Conservation (phyloP, 2,888 invertebrate species). For the Melanostoma mellinum region DNA sequence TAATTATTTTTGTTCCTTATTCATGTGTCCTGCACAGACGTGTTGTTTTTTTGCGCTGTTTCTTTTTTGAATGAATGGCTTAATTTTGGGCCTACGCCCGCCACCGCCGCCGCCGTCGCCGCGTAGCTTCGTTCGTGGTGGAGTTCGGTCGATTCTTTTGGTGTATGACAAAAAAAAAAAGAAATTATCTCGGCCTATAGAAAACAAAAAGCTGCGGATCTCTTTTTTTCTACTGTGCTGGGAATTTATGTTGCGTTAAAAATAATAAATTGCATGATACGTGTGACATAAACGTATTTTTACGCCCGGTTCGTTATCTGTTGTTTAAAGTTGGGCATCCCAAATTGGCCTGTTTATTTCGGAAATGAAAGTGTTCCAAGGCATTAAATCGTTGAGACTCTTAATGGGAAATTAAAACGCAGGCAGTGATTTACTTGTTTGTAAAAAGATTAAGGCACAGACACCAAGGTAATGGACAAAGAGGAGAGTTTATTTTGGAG, state of each 20-base stretch:
- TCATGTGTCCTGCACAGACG: conserved; percentile 18
- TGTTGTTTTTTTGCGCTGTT: conserved; percentile 8
- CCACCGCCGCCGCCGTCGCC: neutral
- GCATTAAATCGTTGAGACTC: conserved; percentile 61
- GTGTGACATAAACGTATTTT: conserved; percentile 60
- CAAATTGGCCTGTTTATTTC: conserved; percentile 35
- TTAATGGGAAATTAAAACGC: conserved; percentile 56
- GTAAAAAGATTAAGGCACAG: conserved; percentile 40
- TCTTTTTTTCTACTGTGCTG: conserved; percentile 33
- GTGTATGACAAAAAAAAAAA: conserved; percentile 34
- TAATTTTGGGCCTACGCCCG: conserved; percentile 40
- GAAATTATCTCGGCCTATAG: conserved; percentile 56
- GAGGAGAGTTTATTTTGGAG: too few relatives aligned
- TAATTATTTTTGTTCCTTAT: conserved; percentile 37
- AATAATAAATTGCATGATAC: conserved; percentile 65
- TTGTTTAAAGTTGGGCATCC: conserved; percentile 25
- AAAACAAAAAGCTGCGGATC: conserved; percentile 29
- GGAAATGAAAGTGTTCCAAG: conserved; percentile 42
- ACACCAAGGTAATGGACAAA: too few relatives aligned
- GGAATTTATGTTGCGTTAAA: conserved; percentile 66
- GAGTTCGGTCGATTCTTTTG: conserved; percentile 43
- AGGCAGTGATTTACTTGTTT: conserved; percentile 57
- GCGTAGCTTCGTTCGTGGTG: neutral
- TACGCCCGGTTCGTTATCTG: conserved; percentile 23
- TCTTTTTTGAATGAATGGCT: conserved; percentile 56